Base-by-base conservation (phyloP, 2,113 vertebrate species). In the Peucedramus taeniatus region DNA sequence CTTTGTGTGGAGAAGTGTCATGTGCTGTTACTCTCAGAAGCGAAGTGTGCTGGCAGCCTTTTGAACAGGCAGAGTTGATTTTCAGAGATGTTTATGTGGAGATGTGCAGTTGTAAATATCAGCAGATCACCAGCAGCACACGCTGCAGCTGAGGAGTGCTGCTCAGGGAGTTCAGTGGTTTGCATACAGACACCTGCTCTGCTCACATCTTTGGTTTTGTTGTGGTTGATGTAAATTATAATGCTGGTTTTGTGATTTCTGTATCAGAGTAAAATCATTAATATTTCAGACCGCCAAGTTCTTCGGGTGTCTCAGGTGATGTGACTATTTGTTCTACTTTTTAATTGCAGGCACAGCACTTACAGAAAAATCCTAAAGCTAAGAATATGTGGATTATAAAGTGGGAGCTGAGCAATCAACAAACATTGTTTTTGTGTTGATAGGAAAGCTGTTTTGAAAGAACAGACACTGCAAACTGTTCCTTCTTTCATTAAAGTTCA, bases 1-100 rank as follows among this genome's bases (percentile, higher is more conserved):
- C 79, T 97, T 95, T 96, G 90, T 91, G 89, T 30, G 88, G 57
- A 74, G 87, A 79, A 76, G 94, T 91, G 88, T 87, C 37, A 12
- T 31, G 63, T 64, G 79, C 89, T 60, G 93, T 84, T 93, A 51
- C 70, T 78, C 61, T 78, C 64, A 69, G 92, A 78, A 84, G 57
- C 0, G 31, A 77, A 81, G 70, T 70, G 70, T 81, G 81, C 82
- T 96, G 96, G 85, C 96, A 97, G 97, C 83, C 56, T 71, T 82
- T 57, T 82, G 93, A 92, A 74, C 53, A 15, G 7, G 63, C 85
- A 53, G 76, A 44, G 64, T 4, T 93, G 81, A 50, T 97, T 89
- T 92, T 87, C 75, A 54, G 90, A 64, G 71, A 10, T 79, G 84
- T 80, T 96, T 68, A 15, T 44, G 18, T 27, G 69, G 51, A 54